phyloP scores from a whole-genome alignment of 2,113 vertebrate genomes.

The Melierax canorus region DNA sequence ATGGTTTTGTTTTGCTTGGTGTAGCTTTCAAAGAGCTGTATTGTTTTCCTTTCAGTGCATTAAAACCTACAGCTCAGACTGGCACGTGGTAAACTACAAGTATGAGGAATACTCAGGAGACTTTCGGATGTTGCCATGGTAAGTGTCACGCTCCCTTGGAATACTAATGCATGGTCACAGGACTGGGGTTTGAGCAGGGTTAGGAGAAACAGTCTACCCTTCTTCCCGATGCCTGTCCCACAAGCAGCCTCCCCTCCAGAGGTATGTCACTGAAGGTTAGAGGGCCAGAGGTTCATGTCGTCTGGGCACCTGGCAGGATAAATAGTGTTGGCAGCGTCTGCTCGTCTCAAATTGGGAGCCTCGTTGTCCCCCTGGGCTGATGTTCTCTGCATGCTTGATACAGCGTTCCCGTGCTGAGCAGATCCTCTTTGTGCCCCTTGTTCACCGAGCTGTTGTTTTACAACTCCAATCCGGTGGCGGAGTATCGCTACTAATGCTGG shows the following conservation, averaged over 20 bases:
- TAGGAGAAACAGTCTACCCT: not conserved
- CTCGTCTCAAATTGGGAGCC: not conserved
- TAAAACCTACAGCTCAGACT: slow-evolving; percentile 94
- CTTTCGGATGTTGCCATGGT: slow-evolving; percentile 95
- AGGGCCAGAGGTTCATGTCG: not conserved
- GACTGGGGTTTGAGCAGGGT: not conserved
- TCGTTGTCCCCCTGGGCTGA: not conserved
- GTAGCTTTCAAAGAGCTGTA: not conserved
- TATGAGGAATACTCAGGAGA: slow-evolving; percentile 96
- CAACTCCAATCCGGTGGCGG: not conserved
- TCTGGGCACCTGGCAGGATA: not conserved
- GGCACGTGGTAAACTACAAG: slow-evolving; percentile 93
- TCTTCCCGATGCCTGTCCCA: not conserved
- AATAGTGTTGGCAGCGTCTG: not conserved
- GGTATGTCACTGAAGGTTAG: not conserved
- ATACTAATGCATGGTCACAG: not conserved
- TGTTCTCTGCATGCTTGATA: not conserved
- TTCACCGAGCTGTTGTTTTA: not conserved
- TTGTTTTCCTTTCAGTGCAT: slow-evolving; percentile 86
- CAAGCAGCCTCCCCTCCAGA: not conserved
- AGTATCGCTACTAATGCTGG: not conserved
- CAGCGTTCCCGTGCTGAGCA: not conserved
- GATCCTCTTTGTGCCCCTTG: not conserved
- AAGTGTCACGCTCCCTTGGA: slow-evolving; percentile 34
- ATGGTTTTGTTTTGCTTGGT: not conserved